These are phyloP conservation scores for Sprattus sprattus DNA, from an alignment of 2,113 vertebrate species.

Conservation along the genomic window DNA sequence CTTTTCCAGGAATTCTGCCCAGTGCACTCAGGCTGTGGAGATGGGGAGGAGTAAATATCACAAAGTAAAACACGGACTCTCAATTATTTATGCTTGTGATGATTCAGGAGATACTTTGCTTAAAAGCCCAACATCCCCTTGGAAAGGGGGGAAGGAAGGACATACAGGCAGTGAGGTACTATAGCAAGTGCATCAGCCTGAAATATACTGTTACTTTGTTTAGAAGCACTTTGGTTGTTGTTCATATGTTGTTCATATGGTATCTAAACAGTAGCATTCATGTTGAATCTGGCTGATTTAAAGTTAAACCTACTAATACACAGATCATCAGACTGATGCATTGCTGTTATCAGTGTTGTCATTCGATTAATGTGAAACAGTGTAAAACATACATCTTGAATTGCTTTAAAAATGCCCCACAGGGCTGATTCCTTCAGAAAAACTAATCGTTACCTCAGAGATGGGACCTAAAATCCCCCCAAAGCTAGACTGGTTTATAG, in stretches of 20 bases:
- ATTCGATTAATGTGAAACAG: background rate
- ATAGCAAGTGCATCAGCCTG: background rate
- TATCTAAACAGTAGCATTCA: background rate
- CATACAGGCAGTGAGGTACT: background rate
- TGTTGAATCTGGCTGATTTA: background rate
- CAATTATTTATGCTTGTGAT: constrained; percentile 16
- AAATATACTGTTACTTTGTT: background rate
- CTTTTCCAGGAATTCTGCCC: constrained; percentile 12
- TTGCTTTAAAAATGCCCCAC: background rate
- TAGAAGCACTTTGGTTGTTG: background rate
- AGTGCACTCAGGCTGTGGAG: background rate
- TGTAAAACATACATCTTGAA: background rate
- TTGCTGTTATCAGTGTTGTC: background rate
- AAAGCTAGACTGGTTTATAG: constrained; percentile 14
- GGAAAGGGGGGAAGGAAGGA: background rate
- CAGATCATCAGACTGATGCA: background rate
- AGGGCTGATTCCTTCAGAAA: background rate
- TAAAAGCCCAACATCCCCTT: background rate
- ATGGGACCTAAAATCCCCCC: background rate
- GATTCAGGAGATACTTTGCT: background rate
- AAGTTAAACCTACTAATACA: background rate
- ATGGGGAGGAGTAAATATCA: background rate
- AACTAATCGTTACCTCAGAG: background rate
- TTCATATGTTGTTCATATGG: background rate
- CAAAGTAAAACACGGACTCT: background rate